Evolutionary conservation across 1,140 invertebrate genomes (phyloP), one percentile per base, ranked within the genome.

Genomic region (Nasonia giraulti): DNA sequence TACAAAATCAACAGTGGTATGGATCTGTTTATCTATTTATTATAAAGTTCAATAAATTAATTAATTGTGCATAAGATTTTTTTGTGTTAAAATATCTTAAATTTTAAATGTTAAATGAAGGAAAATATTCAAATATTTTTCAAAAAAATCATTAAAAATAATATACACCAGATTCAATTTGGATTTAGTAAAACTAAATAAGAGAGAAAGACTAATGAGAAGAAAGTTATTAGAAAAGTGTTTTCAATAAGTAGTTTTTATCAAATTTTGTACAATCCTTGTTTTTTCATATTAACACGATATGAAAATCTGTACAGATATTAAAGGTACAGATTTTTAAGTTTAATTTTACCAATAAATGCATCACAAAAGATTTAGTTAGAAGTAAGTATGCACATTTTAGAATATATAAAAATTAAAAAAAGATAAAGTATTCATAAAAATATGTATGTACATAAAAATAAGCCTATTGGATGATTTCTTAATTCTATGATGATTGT

Each of bases 201-300:
- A 80, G 66, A 78, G 47, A 69, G 14, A 44, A 80, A 69, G 62
- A 37, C 78, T 44, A 69, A 80, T 23, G 7, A 68, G 12, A 68
- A 66, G 47, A 69, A 44, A 50, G 55, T 62, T 17, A 50, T 5
- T 2, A 14, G 12, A 50, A 50, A 50, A 50, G 5, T 62, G n/a
- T n/a, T 3, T 5, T 62, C 3, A 62, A 17, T 20, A n/a, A 6
- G 20, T 6, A 62, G 7, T 62, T 5, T 7, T 37, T 20, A n/a
- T n/a, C 17, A 62, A 62, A 62, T 62, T 62, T 62, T 7, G 3
- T 17, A 50, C 3, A 14, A 62, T 62, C 2, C n/a, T 6, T n/a
- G 17, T 62, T 8, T 12, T 50, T 14, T 50, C 47, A 50, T 50
- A 17, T 14, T 44, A 10, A 50, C 47, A 17, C 14, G 47, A 47